Conservation (phyloP, 1,140 invertebrate species). For the Trichoplusia ni region DNA sequence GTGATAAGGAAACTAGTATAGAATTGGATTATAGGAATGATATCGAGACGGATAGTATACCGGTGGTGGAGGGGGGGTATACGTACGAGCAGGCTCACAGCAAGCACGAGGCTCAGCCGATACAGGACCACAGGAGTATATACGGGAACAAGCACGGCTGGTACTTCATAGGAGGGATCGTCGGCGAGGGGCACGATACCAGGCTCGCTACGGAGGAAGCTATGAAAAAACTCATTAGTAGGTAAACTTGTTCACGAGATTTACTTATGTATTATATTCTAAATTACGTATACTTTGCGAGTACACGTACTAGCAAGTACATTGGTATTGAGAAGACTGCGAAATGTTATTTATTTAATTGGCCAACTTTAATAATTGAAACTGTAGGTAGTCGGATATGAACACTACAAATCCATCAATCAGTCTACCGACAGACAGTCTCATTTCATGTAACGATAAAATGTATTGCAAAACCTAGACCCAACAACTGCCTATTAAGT, state of each 20-base stretch:
- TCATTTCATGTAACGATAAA: too few species aligned
- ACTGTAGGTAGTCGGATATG: too few species aligned
- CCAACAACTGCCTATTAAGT: too few species aligned
- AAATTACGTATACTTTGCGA: too few species aligned
- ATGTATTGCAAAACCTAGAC: too few species aligned
- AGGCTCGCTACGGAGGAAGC: constrained; percentile 84
- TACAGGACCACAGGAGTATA: constrained; percentile 78
- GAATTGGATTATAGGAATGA: constrained; percentile 57
- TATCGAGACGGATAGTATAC: constrained; percentile 41
- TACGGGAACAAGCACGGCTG: constrained; percentile 87
- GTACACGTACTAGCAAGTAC: too few species aligned
- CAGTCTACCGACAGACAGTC: too few species aligned
- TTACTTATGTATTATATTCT: constrained; percentile 40
- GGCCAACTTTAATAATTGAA: too few species aligned
- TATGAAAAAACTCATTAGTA: constrained; percentile 90
- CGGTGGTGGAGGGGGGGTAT: constrained; percentile 54
- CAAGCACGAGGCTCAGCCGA: constrained; percentile 55
- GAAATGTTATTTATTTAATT: too few species aligned
- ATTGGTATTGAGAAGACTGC: too few species aligned
- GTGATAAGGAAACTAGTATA: constrained; percentile 57
- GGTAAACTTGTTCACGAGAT: constrained; percentile 82
- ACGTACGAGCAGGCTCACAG: constrained; percentile 58
- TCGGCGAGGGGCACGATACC: constrained; percentile 83
- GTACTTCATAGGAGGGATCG: constrained; percentile 90
- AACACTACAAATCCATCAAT: too few species aligned